phyloP scores from a whole-genome alignment of 30 jellyfish, hydroid and myxozoan species.

The Rhopilema esculentum region DNA sequence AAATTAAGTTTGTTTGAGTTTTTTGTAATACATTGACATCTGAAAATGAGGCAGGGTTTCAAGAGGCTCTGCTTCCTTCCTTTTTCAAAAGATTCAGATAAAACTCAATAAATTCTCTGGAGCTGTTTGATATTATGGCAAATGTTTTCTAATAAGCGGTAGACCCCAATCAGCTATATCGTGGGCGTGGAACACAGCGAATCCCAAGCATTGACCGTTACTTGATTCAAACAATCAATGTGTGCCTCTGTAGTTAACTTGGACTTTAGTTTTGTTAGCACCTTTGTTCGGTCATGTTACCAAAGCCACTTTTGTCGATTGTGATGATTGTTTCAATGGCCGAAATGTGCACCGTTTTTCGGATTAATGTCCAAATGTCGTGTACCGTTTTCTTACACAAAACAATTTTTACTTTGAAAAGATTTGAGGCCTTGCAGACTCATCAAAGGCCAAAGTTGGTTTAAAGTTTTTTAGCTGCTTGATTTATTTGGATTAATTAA shows the following conservation, averaged over 20 bases:
- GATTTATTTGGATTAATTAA: conserved; percentile 13
- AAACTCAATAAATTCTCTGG: too few relatives aligned
- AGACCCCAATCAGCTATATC: too few relatives aligned
- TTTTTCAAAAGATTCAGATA: too few relatives aligned
- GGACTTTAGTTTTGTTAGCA: neutral
- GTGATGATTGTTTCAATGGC: too few relatives aligned
- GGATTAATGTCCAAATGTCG: too few relatives aligned
- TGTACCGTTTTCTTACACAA: neutral
- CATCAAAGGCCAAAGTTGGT: neutral
- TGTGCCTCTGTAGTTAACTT: neutral
- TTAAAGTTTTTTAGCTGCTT: neutral
- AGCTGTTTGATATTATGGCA: too few relatives aligned
- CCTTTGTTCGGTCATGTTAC: neutral
- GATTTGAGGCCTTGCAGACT: conserved; percentile 9
- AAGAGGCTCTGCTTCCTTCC: too few relatives aligned
- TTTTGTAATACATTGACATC: too few relatives aligned
- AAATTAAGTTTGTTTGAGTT: too few relatives aligned
- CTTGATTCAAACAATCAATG: neutral
- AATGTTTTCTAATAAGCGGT: too few relatives aligned
- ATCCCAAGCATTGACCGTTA: neutral
- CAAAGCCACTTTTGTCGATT: neutral
- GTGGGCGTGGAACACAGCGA: too few relatives aligned
- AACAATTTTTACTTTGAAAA: neutral
- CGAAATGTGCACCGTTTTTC: neutral
- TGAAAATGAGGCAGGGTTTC: too few relatives aligned